These are phyloP conservation scores for Spinibarbus caldwelli DNA, from an alignment of 2,797 vertebrate genomes.

Conservation along the genomic window DNA sequence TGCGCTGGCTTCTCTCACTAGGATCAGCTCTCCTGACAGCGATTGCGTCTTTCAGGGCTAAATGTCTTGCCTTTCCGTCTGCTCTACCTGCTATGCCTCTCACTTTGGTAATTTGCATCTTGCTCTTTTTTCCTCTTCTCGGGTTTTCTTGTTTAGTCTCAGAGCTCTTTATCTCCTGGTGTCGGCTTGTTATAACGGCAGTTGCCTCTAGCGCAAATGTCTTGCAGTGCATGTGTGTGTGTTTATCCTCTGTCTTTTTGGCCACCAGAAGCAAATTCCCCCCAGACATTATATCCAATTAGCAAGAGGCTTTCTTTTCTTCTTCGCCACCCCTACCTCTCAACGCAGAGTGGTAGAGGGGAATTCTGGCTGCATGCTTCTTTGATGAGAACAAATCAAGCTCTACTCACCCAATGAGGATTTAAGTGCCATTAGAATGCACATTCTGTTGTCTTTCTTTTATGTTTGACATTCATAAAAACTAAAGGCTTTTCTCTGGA, in stretches of 20 bases:
- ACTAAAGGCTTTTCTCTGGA: neutral
- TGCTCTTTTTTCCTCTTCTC: constrained; percentile 37
- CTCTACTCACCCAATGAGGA: constrained; percentile 61
- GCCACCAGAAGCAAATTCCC: constrained; percentile 73
- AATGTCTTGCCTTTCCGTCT: constrained; percentile 32
- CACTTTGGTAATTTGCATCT: constrained; percentile 47
- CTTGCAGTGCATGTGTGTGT: constrained; percentile 61
- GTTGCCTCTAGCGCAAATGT: constrained; percentile 64
- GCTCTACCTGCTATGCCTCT: constrained; percentile 17
- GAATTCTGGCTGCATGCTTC: constrained; percentile 65
- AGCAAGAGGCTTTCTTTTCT: constrained; percentile 70
- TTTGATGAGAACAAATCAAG: constrained; percentile 76
- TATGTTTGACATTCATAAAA: constrained; percentile 63
- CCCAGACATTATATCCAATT: constrained; percentile 80
- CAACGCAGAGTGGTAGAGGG: constrained; percentile 63
- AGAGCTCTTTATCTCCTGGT: constrained; percentile 45
- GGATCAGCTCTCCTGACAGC: constrained; percentile 52
- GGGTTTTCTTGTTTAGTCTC: constrained; percentile 36
- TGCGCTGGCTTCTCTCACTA: constrained; percentile 45
- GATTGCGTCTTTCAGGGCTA: constrained; percentile 43
- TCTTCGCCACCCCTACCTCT: constrained; percentile 63
- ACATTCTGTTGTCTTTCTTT: constrained; percentile 60
- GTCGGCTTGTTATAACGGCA: constrained; percentile 50
- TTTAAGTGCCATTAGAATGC: constrained; percentile 64
- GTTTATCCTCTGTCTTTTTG: constrained; percentile 63